These are phyloP conservation scores for Anolis sagrei DNA, from an alignment of 2,113 vertebrate genomes.

Conservation along the genomic window DNA sequence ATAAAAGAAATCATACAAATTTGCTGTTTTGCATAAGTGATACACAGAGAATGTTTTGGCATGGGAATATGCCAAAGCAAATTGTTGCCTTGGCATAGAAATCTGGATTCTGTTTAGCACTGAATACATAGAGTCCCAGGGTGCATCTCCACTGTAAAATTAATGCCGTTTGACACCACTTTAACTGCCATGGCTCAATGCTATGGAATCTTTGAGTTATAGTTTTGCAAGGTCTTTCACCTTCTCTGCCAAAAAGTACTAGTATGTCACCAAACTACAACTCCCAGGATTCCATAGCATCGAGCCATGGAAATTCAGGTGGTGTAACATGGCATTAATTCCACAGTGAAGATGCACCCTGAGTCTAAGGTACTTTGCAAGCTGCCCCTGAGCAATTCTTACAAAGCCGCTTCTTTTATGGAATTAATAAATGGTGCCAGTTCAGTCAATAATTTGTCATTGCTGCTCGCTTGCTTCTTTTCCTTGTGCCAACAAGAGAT, in stretches of 20 bases:
- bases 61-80: background rate
- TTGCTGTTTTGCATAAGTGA: background rate
- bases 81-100: background rate
- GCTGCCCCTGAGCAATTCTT: background rate
- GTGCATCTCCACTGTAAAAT: too few relatives aligned
- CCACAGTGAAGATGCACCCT: too few relatives aligned
- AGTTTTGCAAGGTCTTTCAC: too few relatives aligned
- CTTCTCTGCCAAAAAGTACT: too few relatives aligned
- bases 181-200: too few relatives aligned
- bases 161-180: too few relatives aligned
- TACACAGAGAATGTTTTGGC: background rate
- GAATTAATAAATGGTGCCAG: background rate
- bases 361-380: background rate
- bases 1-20: background rate
- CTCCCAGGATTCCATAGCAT: too few relatives aligned
- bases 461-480: background rate
- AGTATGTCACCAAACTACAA: too few relatives aligned
- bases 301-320: too few relatives aligned
- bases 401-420: background rate
- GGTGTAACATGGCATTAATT: too few relatives aligned
- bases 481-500: background rate
- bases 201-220: too few relatives aligned
- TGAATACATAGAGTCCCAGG: too few relatives aligned
- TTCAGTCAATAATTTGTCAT: slow-evolving; percentile 8
- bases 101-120: background rate